A percentile compares a stretch with the other conserved stretches of the same genome.
Evolutionary conservation across 2,888 invertebrate genomes (phyloP).

Genomic region (Macrosiphum euphorbiae): DNA sequence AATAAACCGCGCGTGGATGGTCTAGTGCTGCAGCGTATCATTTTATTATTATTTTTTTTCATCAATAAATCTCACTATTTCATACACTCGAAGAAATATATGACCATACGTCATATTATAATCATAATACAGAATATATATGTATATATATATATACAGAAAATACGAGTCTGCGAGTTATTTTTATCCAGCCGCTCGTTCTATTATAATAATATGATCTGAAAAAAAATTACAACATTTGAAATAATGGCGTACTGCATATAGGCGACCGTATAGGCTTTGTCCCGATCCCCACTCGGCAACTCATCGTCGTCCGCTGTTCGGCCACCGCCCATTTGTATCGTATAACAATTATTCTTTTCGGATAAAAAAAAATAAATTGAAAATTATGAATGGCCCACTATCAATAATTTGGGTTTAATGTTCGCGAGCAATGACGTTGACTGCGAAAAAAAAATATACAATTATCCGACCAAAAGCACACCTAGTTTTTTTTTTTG

Average conservation of each 20-base stretch:
- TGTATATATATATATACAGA: neutral
- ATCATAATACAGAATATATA: too few species aligned
- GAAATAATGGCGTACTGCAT: neutral
- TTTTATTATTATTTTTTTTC: neutral
- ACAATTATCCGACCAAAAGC: neutral
- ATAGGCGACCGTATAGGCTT: neutral
- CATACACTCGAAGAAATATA: neutral
- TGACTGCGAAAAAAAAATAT: neutral
- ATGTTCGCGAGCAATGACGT: neutral
- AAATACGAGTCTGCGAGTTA: neutral
- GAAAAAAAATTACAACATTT: neutral
- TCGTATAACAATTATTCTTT: neutral
- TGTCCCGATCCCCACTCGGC: neutral
- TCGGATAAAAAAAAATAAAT: neutral
- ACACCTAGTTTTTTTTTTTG: neutral
- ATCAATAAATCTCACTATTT: neutral
- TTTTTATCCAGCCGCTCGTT: neutral
- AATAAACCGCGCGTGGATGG: neutral
- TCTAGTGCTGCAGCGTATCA: neutral
- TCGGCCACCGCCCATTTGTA: neutral
- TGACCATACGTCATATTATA: neutral
- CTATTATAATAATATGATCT: neutral
- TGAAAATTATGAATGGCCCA: neutral
- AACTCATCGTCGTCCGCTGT: neutral
- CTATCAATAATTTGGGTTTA: neutral